These are phyloP conservation scores for Gracilinanus agilis DNA, from an alignment of 2,113 vertebrate species.

Conservation along the genomic window DNA sequence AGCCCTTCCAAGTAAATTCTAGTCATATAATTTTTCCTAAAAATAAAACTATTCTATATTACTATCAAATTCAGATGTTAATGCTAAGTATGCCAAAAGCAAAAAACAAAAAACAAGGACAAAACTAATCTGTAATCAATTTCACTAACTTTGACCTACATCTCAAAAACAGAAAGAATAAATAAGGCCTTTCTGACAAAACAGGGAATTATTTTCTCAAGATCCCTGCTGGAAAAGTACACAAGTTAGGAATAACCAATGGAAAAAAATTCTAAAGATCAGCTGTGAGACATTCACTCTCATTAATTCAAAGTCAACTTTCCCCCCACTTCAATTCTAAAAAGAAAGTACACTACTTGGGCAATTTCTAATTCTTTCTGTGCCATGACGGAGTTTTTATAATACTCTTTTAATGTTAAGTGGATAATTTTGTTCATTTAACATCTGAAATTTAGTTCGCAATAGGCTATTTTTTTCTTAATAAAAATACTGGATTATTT, in stretches of 20 bases:
- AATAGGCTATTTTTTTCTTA: constrained; percentile 48
- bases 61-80: not conserved
- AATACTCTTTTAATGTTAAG: constrained; percentile 58
- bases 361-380: constrained; percentile 10
- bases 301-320: constrained; percentile 27
- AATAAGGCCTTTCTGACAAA: not conserved
- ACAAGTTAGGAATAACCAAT: constrained; percentile 13
- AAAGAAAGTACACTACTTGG: constrained; percentile 10
- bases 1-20: not conserved
- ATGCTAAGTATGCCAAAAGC: not conserved
- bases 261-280: constrained; percentile 49
- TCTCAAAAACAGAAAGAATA: constrained; percentile 1
- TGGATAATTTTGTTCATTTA: constrained; percentile 47
- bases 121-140: not conserved
- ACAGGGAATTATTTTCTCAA: constrained; percentile 7
- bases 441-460: not conserved
- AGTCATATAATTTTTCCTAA: not conserved
- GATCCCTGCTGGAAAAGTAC: constrained; percentile 18
- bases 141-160: not conserved
- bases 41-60: not conserved
- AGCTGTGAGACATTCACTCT: constrained; percentile 47
- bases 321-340: constrained; percentile 6
- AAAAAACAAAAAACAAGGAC: not conserved
- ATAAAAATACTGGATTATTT: constrained; percentile 44
- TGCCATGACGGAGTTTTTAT: constrained; percentile 18